Percentiles rank a stretch among this genome's conserved stretches.
phyloP scores from a whole-genome alignment of 2,113 vertebrate genomes.

The Onychostoma macrolepis region DNA sequence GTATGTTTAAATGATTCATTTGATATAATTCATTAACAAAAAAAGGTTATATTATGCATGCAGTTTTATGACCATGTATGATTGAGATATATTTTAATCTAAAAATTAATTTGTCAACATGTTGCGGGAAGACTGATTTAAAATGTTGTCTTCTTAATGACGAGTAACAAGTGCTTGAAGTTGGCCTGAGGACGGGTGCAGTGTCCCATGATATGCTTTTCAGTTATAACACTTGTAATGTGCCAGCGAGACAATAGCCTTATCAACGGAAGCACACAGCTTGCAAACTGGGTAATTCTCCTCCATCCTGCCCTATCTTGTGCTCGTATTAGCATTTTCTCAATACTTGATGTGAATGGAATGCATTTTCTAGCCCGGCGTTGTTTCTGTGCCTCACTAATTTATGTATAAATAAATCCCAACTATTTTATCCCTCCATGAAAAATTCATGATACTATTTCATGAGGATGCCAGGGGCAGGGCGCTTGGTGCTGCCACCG shows the following conservation, averaged over 20 bases:
- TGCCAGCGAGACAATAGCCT: slow-evolving; percentile 58
- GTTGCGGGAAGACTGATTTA: not conserved
- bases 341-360: slow-evolving; percentile 56
- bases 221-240: slow-evolving; percentile 66
- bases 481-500: slow-evolving; percentile 48
- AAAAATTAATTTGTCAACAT: not conserved
- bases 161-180: slow-evolving; percentile 45
- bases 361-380: slow-evolving; percentile 57
- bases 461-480: slow-evolving; percentile 42
- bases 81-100: not conserved
- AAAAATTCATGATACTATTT: slow-evolving; percentile 60
- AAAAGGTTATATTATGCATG: not conserved
- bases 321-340: slow-evolving; percentile 57
- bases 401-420: slow-evolving; percentile 61
- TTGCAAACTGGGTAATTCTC: slow-evolving; percentile 50
- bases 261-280: slow-evolving; percentile 62
- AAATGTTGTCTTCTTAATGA: slow-evolving; percentile 47
- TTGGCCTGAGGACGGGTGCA: slow-evolving; percentile 57
- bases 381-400: slow-evolving; percentile 60
- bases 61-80: not conserved
- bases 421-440: slow-evolving; percentile 61
- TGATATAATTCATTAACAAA: not conserved
- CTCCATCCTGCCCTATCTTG: slow-evolving; percentile 1
- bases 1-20: not conserved
- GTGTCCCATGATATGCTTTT: slow-evolving; percentile 54